Evolutionary conservation across 2,113 vertebrate genomes (phyloP), one percentile per base, ranked within the genome.

Genomic region (Sinocyclocheilus maitianheensis): DNA sequence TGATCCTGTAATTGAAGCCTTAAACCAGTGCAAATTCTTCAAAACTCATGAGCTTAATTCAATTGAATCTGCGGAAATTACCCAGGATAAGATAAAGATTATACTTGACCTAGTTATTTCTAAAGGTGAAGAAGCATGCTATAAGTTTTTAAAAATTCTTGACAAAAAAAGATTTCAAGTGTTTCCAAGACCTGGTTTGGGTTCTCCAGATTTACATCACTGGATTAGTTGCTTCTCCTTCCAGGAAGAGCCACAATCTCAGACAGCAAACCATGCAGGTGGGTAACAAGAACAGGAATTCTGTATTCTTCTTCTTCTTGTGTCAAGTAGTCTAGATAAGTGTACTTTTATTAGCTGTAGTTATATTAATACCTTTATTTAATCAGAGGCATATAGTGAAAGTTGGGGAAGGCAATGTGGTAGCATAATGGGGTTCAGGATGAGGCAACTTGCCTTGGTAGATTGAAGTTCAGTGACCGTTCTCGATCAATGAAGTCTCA

Each of bases 141-240:
- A 86, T 24, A 69, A 26, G 3, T 69, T 88, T 5, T 67, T 88
- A 69, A 77, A 78, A 77, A 67, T 86, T 24, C 62, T 88, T 55
- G 80, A 88, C 80, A 46, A 83, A 20, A 88, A 65, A 24, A 83
- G 87, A 51, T 43, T 60, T 72, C 5, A 83, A 75, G 85, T 85
- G 3, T 88, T 88, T 48, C 80, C 80, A 7, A 86, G 51, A 82
- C 43, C 63, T 43, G 37, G n/a, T 40, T 46, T 65, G 20, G 43
- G n/a, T 0, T 30, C 82, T n/a, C 80, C 80, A 51, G 87, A 88
- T 60, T 71, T 86, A 18, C 87, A 88, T 55, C 75, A 88, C 46
- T 88, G 87, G 87, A 88, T 88, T 69, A 88, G 87, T 81, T 88
- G 87, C 75, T 88, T 86, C 37, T 79, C 87, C 16, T 88, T 88